A percentile compares a stretch with the other conserved stretches of the same genome.
phyloP scores from a whole-genome alignment of 2,888 invertebrate genomes.

The Coelinius sp. region DNA sequence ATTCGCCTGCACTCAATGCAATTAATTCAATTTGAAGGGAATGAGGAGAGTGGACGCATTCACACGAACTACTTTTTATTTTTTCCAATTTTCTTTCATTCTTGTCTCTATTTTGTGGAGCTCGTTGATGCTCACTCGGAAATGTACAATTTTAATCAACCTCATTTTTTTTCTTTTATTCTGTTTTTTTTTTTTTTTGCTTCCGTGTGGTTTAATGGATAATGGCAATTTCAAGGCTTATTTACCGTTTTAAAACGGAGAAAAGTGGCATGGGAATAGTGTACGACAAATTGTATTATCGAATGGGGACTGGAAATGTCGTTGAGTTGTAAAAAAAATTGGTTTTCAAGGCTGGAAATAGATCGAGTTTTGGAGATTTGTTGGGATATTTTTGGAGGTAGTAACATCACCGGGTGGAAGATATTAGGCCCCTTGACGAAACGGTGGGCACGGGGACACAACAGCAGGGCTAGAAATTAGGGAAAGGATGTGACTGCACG shows the following conservation, averaged over 20 bases:
- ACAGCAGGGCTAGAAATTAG: conserved; percentile 19
- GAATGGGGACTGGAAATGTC: neutral
- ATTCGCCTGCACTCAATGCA: neutral
- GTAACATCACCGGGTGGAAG: conserved; percentile 13
- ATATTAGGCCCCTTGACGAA: conserved; percentile 15
- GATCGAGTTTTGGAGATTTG: neutral
- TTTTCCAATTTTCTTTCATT: neutral
- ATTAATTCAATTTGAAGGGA: conserved; percentile 21
- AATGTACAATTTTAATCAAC: conserved; percentile 32
- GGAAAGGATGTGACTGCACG: conserved; percentile 22
- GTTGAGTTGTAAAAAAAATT: neutral
- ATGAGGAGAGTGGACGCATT: conserved; percentile 30
- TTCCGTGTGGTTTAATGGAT: neutral
- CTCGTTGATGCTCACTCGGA: neutral
- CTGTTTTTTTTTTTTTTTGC: neutral
- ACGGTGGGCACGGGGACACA: neutral
- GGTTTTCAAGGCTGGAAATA: neutral
- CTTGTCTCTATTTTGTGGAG: neutral
- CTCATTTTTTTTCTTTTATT: conserved; percentile 24
- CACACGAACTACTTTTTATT: conserved; percentile 35
- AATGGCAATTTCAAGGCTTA: neutral
- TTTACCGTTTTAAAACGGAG: neutral
- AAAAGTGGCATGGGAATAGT: neutral
- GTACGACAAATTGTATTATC: conserved; percentile 6
- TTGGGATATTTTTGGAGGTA: conserved; percentile 6